Conservation (phyloP, 2,113 vertebrate genomes). For the Grammomys dolichurus region DNA sequence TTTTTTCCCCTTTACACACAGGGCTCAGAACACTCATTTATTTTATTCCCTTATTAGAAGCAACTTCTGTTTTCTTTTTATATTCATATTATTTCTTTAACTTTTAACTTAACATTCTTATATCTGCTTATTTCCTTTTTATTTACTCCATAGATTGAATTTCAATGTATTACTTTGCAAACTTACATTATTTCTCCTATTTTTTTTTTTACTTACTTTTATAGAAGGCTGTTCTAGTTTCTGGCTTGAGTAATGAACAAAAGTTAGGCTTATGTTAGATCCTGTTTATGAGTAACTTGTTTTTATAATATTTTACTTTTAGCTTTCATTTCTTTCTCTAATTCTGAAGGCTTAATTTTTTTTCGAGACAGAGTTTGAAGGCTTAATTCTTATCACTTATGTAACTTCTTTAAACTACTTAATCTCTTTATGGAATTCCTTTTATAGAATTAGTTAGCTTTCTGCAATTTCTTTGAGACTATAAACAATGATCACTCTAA, state of each 20-base stretch:
- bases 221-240: background rate
- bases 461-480: background rate
- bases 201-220: background rate
- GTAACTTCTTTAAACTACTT: background rate
- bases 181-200: background rate
- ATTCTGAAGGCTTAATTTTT: background rate
- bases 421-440: slow-evolving; percentile 1
- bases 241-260: background rate
- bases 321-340: background rate
- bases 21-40: background rate
- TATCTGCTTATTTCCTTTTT: background rate
- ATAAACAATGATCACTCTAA: background rate
- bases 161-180: background rate
- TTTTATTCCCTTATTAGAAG: slow-evolving; percentile 24
- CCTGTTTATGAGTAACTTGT: background rate
- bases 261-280: background rate
- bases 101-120: background rate
- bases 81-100: background rate
- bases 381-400: background rate
- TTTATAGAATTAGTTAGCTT: background rate
- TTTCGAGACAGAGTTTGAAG: background rate
- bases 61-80: background rate
- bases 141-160: background rate
- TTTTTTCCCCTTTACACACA: background rate
- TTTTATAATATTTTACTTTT: background rate